Percentiles rank a stretch among this genome's conserved stretches.
These are phyloP conservation scores for Clarias laeviceps DNA, from an alignment of 2,797 vertebrate genomes.

Conservation along the genomic window DNA sequence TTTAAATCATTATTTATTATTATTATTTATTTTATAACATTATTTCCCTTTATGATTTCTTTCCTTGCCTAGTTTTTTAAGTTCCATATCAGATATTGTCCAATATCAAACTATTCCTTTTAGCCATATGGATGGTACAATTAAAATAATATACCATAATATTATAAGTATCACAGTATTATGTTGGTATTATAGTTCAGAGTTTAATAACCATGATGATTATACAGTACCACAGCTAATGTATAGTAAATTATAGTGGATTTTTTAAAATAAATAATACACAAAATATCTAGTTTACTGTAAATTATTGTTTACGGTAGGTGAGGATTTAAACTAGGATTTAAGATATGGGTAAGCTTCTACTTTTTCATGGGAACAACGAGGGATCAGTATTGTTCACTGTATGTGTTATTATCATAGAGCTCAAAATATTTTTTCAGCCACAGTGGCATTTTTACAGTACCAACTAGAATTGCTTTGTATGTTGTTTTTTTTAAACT, in stretches of 20 bases:
- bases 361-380: background rate
- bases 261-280: background rate
- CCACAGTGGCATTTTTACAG: no score
- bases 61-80: background rate
- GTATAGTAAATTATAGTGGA: background rate
- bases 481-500: background rate
- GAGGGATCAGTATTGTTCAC: background rate
- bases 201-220: background rate
- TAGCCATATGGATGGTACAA: background rate
- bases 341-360: conserved; percentile 1
- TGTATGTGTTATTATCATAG: conserved; percentile 9
- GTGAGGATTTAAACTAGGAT: conserved; percentile 1
- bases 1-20: background rate
- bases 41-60: background rate
- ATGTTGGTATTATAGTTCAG: conserved; percentile 3
- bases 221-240: background rate
- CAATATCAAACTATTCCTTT: background rate
- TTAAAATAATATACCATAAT: background rate
- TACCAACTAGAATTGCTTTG: background rate
- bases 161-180: background rate
- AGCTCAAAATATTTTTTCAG: background rate
- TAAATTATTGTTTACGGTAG: conserved; percentile 18
- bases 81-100: background rate
- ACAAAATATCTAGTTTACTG: background rate
- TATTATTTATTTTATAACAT: background rate